Evolutionary conservation across 2,113 vertebrate genomes (phyloP).

Genomic region (Panthera uncia): DNA sequence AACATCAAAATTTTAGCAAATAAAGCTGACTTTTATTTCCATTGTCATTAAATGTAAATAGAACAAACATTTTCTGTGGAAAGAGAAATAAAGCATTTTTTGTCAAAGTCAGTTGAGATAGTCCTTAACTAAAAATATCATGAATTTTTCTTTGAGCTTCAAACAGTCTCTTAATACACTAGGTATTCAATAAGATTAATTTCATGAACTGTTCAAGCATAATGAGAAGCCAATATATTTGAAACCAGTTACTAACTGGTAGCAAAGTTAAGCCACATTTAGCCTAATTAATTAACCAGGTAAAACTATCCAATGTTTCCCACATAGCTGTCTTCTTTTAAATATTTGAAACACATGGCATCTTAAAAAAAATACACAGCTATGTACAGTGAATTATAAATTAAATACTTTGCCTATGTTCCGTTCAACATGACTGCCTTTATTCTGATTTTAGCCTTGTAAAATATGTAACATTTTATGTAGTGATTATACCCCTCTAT

Average conservation of each 20-base stretch:
- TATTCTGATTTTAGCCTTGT: conserved; percentile 60
- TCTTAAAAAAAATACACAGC: conserved; percentile 27
- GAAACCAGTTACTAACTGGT: conserved; percentile 75
- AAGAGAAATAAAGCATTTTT: not conserved
- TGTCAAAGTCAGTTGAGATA: not conserved
- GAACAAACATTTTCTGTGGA: conserved; percentile 28
- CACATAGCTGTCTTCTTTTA: conserved; percentile 57
- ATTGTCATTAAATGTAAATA: not conserved
- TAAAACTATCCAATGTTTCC: conserved; percentile 73
- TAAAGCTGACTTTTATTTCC: conserved; percentile 9
- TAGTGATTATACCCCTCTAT: conserved; percentile 71
- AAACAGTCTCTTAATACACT: conserved; percentile 62
- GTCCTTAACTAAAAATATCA: not conserved
- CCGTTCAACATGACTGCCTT: conserved; percentile 67
- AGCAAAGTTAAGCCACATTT: conserved; percentile 75
- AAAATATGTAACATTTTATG: conserved; percentile 74
- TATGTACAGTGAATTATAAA: conserved; percentile 60
- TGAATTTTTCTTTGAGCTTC: conserved; percentile 24
- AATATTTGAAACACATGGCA: not conserved
- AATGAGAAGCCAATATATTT: conserved; percentile 75
- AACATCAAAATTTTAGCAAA: not conserved
- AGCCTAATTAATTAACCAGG: conserved; percentile 75
- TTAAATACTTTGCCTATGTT: conserved; percentile 51
- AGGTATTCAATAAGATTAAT: conserved; percentile 69
- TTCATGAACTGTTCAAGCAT: conserved; percentile 76